Evolutionary conservation across 2,888 invertebrate genomes (phyloP).

Genomic region (Schrankia costaestrigalis): DNA sequence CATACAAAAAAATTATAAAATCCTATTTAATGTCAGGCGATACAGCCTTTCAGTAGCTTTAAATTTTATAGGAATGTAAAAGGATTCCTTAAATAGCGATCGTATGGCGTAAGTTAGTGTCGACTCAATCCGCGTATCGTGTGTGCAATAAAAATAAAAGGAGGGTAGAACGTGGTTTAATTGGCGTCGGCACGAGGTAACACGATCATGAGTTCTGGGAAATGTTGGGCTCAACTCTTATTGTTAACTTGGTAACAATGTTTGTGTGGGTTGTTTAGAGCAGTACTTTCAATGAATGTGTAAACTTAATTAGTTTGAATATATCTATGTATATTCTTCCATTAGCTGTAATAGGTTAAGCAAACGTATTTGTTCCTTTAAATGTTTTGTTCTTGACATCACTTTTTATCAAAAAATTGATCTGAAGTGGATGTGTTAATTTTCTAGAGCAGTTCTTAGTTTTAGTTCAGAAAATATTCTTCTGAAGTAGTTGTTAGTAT

Average conservation of each 20-base stretch:
- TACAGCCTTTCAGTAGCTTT: conserved; percentile 13
- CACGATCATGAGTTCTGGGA: conserved; percentile 47
- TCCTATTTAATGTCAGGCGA: conserved; percentile 3
- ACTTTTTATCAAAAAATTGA: too few relatives aligned
- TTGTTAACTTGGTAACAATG: conserved; percentile 24
- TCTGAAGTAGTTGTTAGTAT: too few relatives aligned
- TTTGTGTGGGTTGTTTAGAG: conserved; percentile 11
- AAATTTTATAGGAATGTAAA: conserved; percentile 21
- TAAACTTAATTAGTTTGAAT: too few relatives aligned
- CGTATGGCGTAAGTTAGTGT: conserved; percentile 29
- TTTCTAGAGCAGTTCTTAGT: too few relatives aligned
- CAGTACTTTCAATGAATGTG: neutral
- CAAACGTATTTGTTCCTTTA: too few relatives aligned
- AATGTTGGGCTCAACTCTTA: conserved; percentile 28
- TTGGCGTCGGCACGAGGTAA: conserved; percentile 51
- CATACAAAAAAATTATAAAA: too few relatives aligned
- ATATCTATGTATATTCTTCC: too few relatives aligned
- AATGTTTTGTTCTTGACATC: too few relatives aligned
- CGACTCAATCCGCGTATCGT: conserved; percentile 42
- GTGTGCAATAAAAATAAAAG: conserved; percentile 51
- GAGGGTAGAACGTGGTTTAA: conserved; percentile 49
- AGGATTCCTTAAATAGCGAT: conserved; percentile 32
- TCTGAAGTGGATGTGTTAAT: too few relatives aligned
- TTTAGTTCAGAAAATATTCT: too few relatives aligned
- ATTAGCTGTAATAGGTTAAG: too few relatives aligned